A percentile compares a stretch with the other conserved stretches of the same genome.
phyloP scores from a whole-genome alignment of 2,888 invertebrate species.

The Oscheius sp. region DNA sequence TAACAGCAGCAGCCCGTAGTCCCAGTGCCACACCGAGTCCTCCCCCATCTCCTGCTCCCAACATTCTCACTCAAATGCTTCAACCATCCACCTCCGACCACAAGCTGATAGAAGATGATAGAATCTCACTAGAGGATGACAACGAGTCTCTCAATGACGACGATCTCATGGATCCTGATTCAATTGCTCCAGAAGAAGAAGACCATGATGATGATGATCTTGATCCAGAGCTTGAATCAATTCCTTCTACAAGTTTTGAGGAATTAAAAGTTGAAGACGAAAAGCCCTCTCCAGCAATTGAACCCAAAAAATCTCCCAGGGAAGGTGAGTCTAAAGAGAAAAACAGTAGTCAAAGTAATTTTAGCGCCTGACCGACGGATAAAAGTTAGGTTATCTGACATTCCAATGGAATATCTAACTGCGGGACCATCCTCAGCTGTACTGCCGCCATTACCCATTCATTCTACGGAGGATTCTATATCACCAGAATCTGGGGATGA shows the following conservation, averaged over 20 bases:
- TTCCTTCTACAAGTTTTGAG: too few relatives aligned
- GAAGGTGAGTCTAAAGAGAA: too few relatives aligned
- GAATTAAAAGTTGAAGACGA: background rate
- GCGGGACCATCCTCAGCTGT: background rate
- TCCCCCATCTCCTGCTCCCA: slow-evolving; percentile 19
- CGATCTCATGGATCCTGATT: background rate
- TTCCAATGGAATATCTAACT: background rate
- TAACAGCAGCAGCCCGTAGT: background rate
- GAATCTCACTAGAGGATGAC: background rate
- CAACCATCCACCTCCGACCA: slow-evolving; percentile 5
- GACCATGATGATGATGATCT: too few relatives aligned
- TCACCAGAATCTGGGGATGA: too few relatives aligned
- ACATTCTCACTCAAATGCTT: slow-evolving; percentile 12
- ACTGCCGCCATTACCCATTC: background rate
- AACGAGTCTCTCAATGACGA: background rate
- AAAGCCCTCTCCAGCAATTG: background rate
- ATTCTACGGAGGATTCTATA: too few relatives aligned
- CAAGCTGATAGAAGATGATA: background rate
- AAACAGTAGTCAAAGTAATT: too few relatives aligned
- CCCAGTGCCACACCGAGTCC: slow-evolving; percentile 25
- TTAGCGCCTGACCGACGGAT: too few relatives aligned
- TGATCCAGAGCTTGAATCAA: too few relatives aligned
- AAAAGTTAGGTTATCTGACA: background rate
- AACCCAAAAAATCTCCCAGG: background rate
- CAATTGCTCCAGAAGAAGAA: background rate